A percentile compares a stretch with the other conserved stretches of the same genome.
These are phyloP conservation scores for Eupithecia inturbata DNA, from an alignment of 2,888 invertebrate species.

Conservation along the genomic window DNA sequence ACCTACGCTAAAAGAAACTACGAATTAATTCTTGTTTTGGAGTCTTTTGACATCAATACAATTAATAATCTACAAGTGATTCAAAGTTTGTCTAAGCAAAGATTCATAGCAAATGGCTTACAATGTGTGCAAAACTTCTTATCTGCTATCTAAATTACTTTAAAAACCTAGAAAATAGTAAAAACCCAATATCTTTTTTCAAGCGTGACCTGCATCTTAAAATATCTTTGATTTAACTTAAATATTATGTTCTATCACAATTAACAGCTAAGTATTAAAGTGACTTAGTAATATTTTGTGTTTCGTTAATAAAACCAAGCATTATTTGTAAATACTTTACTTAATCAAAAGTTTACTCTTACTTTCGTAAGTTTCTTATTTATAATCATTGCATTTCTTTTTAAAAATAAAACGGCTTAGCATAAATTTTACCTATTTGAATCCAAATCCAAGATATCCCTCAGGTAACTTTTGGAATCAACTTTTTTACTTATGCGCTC, in stretches of 20 bases:
- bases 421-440: slow-evolving; percentile 45
- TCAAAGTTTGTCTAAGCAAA: too few relatives aligned
- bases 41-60: too few relatives aligned
- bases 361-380: neutral
- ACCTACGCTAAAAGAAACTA: too few relatives aligned
- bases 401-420: neutral
- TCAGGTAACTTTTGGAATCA: slow-evolving; percentile 59
- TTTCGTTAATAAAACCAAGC: neutral
- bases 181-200: neutral
- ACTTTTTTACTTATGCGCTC: slow-evolving; percentile 47
- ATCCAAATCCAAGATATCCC: slow-evolving; percentile 66
- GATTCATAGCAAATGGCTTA: too few relatives aligned
- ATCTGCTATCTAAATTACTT: too few relatives aligned
- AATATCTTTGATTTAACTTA: neutral
- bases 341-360: slow-evolving; percentile 13
- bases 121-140: too few relatives aligned
- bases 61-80: too few relatives aligned
- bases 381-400: neutral
- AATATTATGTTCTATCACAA: neutral
- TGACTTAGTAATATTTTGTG: slow-evolving; percentile 8
- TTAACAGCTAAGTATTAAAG: slow-evolving; percentile 14
- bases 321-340: slow-evolving; percentile 16
- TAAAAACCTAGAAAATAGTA: too few relatives aligned
- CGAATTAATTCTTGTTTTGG: too few relatives aligned
- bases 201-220: neutral